Evolutionary conservation across 2,113 vertebrate genomes (phyloP).

Genomic region (Oxyura jamaicensis): DNA sequence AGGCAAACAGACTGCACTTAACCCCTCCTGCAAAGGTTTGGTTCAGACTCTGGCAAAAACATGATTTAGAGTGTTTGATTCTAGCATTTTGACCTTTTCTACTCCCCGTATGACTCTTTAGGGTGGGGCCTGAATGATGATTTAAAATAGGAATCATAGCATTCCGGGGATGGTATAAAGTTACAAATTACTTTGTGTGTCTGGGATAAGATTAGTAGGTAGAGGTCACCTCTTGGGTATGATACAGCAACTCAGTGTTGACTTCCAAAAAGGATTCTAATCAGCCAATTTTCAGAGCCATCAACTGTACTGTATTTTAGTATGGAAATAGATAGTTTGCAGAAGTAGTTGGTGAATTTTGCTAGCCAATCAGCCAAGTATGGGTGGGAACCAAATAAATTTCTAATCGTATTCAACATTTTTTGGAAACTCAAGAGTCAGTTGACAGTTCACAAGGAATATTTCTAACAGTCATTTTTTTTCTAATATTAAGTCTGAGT

Average conservation of each 20-base stretch:
- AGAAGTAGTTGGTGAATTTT: not conserved
- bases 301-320: not conserved
- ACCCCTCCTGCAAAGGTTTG: not conserved
- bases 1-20: constrained; percentile 30
- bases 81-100: not conserved
- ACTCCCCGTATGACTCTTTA: not conserved
- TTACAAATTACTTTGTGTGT: not conserved
- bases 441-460: not conserved
- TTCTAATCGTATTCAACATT: not conserved
- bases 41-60: not conserved
- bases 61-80: not conserved
- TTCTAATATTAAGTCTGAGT: not conserved
- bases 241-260: not conserved
- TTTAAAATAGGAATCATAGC: not conserved
- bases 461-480: not conserved
- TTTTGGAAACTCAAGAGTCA: not conserved
- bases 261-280: not conserved
- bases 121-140: not conserved
- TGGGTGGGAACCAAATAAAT: not conserved
- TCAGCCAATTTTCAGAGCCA: not conserved
- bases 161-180: not conserved
- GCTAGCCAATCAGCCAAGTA: not conserved
- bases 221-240: not conserved
- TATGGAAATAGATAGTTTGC: not conserved
- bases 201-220: not conserved